Percentiles rank a stretch among this genome's conserved stretches.
Conservation (phyloP, 2,113 vertebrate species). For the Notothenia coriiceps region DNA sequence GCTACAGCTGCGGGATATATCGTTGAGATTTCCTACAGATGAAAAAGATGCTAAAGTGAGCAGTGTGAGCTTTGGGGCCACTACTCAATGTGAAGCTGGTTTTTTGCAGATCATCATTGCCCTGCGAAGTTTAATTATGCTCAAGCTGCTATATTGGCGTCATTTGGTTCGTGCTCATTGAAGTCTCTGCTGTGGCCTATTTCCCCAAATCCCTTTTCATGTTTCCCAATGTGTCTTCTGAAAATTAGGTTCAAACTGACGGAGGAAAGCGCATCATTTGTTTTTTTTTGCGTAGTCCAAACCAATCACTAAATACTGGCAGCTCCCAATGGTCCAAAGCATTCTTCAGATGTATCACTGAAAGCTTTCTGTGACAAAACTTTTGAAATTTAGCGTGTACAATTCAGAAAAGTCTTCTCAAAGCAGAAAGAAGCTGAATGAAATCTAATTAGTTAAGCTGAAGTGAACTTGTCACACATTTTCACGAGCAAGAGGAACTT, state of each 20-base stretch:
- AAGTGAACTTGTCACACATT: conserved; percentile 30
- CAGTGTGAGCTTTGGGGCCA: conserved; percentile 20
- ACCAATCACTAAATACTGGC: conserved; percentile 4
- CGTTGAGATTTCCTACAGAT: conserved; percentile 41
- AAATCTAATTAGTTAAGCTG: conserved; percentile 28
- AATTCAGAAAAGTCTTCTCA: conserved; percentile 10
- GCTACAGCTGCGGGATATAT: conserved; percentile 58
- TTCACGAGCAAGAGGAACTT: background rate
- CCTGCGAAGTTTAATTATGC: conserved; percentile 19
- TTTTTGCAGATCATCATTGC: conserved; percentile 16
- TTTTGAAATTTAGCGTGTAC: conserved; percentile 14
- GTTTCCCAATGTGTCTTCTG: conserved; percentile 13
- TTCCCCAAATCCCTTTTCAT: conserved; percentile 13
- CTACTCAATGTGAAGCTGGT: conserved; percentile 3
- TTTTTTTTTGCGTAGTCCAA: background rate
- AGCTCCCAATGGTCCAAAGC: conserved; percentile 5
- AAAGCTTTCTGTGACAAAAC: conserved; percentile 20
- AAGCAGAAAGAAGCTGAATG: conserved; percentile 27
- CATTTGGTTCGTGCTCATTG: background rate
- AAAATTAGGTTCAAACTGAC: conserved; percentile 7
- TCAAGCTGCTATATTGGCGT: conserved; percentile 15
- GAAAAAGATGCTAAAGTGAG: conserved; percentile 16
- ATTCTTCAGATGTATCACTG: conserved; percentile 26
- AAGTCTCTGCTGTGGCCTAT: conserved; percentile 31
- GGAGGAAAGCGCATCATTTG: conserved; percentile 6